Percentiles rank a stretch among this genome's conserved stretches.
These are phyloP conservation scores for Hypotaenidia okinawae DNA, from an alignment of 2,797 vertebrate genomes.

Conservation along the genomic window DNA sequence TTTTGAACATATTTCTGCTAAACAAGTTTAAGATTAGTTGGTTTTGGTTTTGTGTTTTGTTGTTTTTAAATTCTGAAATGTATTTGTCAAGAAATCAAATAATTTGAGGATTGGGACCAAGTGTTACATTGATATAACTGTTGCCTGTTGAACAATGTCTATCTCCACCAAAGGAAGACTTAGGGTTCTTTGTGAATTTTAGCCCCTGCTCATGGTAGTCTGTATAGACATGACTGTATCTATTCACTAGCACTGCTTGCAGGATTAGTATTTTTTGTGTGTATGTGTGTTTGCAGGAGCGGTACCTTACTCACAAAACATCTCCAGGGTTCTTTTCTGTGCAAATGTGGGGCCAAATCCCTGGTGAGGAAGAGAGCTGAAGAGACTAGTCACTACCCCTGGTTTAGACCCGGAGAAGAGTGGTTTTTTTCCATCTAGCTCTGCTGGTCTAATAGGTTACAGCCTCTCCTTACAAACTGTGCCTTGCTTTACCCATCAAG, in stretches of 20 bases:
- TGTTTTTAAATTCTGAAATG: background rate
- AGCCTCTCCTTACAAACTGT: background rate
- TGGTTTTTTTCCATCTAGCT: background rate
- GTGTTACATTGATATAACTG: background rate
- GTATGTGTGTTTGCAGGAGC: background rate
- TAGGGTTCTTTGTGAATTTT: background rate
- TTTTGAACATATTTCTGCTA: background rate
- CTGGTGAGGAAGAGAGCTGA: background rate
- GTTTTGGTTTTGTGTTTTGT: background rate
- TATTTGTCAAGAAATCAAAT: background rate
- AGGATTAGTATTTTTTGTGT: background rate
- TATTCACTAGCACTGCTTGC: background rate
- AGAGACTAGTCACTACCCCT: background rate
- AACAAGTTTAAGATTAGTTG: background rate
- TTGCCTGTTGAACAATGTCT: background rate
- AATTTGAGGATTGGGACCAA: background rate
- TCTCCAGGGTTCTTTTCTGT: background rate
- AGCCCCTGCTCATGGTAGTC: background rate
- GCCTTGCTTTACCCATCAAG: background rate
- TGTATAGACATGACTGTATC: background rate
- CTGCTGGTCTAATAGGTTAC: background rate
- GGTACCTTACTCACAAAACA: background rate
- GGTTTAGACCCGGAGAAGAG: background rate
- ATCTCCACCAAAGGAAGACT: background rate
- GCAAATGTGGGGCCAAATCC: background rate